Conservation (phyloP, 2,888 invertebrate genomes). For the Stenoptilia bipunctidactyla region DNA sequence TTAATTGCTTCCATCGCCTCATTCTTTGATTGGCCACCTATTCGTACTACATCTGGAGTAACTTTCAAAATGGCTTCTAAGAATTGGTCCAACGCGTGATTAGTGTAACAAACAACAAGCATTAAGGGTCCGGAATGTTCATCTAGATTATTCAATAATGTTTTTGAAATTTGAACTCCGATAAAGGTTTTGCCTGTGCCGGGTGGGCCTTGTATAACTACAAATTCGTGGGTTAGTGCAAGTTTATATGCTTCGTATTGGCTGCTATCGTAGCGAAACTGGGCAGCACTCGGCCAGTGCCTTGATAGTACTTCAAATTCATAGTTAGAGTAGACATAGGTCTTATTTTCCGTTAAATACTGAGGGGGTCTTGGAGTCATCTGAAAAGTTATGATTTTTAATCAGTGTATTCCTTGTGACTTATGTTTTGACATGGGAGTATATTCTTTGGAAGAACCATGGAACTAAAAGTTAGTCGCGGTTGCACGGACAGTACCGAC, state of each 20-base stretch:
- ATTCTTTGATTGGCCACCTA: conserved; percentile 77
- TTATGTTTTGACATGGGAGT: too few species aligned
- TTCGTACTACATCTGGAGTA: conserved; percentile 73
- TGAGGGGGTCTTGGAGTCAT: conserved; percentile 26
- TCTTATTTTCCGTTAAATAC: conserved; percentile 22
- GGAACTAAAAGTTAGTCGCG: too few species aligned
- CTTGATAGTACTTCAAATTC: conserved; percentile 28
- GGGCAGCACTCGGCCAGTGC: conserved; percentile 55
- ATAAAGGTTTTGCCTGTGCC: conserved; percentile 89
- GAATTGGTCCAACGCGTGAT: conserved; percentile 89
- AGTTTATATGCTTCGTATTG: conserved; percentile 76
- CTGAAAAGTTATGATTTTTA: conserved; percentile 22
- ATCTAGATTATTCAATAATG: conserved; percentile 71
- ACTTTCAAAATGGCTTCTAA: conserved; percentile 75
- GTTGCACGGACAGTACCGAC: too few species aligned
- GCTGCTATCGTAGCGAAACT: conserved; percentile 71
- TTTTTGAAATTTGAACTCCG: conserved; percentile 78
- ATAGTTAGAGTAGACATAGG: conserved; percentile 11
- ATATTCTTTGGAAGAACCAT: too few species aligned
- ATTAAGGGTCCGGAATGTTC: conserved; percentile 47
- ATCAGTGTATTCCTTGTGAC: too few species aligned
- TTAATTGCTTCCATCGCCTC: conserved; percentile 49
- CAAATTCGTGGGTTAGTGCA: conserved; percentile 78
- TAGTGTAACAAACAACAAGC: conserved; percentile 85
- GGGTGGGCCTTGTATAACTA: conserved; percentile 87